These are phyloP conservation scores for Isotomurus palustris DNA, from an alignment of 2,888 invertebrate species.

Conservation along the genomic window DNA sequence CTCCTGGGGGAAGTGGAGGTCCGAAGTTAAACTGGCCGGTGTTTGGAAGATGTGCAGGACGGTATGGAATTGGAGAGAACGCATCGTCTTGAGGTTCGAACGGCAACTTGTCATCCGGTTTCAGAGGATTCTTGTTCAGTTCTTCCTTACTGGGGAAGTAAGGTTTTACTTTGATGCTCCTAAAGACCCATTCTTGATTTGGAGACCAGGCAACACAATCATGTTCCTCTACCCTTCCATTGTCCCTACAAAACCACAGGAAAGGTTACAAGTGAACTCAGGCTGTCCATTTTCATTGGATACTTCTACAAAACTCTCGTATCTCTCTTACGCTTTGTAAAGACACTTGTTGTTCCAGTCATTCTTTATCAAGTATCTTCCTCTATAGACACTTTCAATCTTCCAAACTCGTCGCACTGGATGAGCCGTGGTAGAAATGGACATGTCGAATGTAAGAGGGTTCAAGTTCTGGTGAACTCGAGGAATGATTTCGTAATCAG, in stretches of 20 bases:
- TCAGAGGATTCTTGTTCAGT: slow-evolving; percentile 23
- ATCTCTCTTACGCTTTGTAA: slow-evolving; percentile 40
- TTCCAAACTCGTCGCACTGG: slow-evolving; percentile 35
- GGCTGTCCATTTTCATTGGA: too few species aligned
- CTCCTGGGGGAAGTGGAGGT: not conserved
- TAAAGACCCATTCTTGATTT: slow-evolving; percentile 40
- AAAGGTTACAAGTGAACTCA: too few species aligned
- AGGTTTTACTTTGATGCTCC: slow-evolving; percentile 38
- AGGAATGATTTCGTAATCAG: slow-evolving; percentile 39
- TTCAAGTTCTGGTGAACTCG: slow-evolving; percentile 33
- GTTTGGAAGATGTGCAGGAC: slow-evolving; percentile 10
- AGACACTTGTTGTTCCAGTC: slow-evolving; percentile 40
- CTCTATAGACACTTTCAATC: slow-evolving; percentile 37
- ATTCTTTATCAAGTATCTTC: slow-evolving; percentile 38
- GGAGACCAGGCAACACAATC: slow-evolving; percentile 39
- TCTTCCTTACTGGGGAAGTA: slow-evolving; percentile 37
- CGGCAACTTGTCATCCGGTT: slow-evolving; percentile 30
- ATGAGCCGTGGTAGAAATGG: slow-evolving; percentile 21
- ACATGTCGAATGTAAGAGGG: slow-evolving; percentile 36
- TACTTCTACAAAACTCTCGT: slow-evolving; percentile 10
- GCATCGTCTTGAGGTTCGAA: slow-evolving; percentile 29
- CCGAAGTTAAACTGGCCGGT: not conserved
- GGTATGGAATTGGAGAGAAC: slow-evolving; percentile 8
- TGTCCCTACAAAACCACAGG: slow-evolving; percentile 25
- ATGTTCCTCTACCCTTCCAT: slow-evolving; percentile 34